Conservation (phyloP, 2,797 vertebrate species). For the Sparidentex hasta region DNA sequence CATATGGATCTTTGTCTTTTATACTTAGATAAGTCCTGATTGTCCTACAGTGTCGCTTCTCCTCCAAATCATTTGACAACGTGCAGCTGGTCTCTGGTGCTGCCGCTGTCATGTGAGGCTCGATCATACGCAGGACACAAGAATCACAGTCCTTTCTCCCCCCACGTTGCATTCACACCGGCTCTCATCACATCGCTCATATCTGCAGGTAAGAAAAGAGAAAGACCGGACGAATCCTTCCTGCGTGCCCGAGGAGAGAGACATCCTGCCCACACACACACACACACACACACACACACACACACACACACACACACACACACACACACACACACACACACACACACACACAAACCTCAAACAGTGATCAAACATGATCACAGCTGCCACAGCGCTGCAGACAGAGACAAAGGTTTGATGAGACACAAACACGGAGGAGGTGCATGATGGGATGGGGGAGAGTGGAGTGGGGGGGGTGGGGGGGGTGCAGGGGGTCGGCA, state of each 20-base stretch:
- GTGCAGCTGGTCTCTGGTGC: conserved; percentile 9
- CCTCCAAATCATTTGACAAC: conserved; percentile 31
- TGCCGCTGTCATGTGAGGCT: conserved; percentile 9
- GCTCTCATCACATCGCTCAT: neutral
- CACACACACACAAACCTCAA: conserved; percentile 64
- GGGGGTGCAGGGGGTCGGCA: conserved; percentile 49
- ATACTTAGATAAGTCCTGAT: no score
- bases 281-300: conserved; percentile 50
- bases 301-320: conserved; percentile 39
- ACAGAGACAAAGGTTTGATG: conserved; percentile 76
- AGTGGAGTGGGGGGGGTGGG: neutral
- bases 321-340: conserved; percentile 32
- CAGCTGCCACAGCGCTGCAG: conserved; percentile 61
- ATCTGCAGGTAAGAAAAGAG: conserved; percentile 33
- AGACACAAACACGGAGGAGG: conserved; percentile 78
- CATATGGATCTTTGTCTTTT: no score
- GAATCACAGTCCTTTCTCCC: neutral
- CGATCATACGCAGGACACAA: neutral
- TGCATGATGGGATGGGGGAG: conserved; percentile 64
- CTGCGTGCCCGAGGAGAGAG: conserved; percentile 43
- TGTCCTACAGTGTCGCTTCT: no score
- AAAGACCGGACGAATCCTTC: conserved; percentile 41
- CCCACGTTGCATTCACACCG: neutral
- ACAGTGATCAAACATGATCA: conserved; percentile 69
- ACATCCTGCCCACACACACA: conserved; percentile 60